Conservation (phyloP, 2,797 vertebrate genomes). For the Monodelphis domestica region DNA sequence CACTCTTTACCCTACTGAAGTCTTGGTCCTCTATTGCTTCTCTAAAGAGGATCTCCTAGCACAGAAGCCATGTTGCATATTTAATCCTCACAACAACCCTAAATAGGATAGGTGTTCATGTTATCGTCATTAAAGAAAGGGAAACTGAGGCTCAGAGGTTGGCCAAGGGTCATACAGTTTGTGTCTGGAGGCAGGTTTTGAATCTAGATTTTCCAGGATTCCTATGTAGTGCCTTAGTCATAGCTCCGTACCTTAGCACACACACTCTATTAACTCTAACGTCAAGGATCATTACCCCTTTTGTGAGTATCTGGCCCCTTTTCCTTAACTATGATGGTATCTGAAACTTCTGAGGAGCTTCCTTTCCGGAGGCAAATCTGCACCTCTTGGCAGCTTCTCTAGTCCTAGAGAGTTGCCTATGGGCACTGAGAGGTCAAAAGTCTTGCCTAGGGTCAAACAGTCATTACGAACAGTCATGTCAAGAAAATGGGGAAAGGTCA, state of each 20-base stretch:
- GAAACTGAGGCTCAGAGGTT: background rate
- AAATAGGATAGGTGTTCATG: background rate
- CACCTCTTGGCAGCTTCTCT: background rate
- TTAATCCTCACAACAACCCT: background rate
- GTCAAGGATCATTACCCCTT: background rate
- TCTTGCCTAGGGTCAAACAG: background rate
- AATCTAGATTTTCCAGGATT: background rate
- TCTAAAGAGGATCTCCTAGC: background rate
- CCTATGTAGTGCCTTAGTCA: background rate
- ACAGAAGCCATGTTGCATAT: background rate
- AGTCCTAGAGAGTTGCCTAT: background rate
- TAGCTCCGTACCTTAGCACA: background rate
- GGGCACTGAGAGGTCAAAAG: background rate
- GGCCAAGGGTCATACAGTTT: background rate
- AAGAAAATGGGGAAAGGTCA: background rate
- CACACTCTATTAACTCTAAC: background rate
- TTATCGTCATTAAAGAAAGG: background rate
- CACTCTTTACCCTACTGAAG: background rate
- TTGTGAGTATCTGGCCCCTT: background rate
- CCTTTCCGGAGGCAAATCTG: background rate
- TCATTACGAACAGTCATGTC: background rate
- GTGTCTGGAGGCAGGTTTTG: background rate
- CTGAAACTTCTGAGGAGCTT: background rate
- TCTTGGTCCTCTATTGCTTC: background rate
- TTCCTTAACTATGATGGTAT: background rate